Evolutionary conservation across 1,140 invertebrate genomes (phyloP).

Genomic region (Bombyx mandarina): DNA sequence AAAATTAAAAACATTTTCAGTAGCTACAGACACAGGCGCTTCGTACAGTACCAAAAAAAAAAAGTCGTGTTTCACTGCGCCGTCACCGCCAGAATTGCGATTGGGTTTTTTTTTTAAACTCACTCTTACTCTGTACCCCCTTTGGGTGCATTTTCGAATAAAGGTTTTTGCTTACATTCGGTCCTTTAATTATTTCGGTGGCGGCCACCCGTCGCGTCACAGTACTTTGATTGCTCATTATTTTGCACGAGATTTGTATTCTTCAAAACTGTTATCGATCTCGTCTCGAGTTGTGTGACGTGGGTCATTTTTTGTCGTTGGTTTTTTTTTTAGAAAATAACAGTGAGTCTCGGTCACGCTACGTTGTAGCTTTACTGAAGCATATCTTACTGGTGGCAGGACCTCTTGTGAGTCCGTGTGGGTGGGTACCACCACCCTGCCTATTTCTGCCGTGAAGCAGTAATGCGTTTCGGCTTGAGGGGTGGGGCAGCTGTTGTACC

Average conservation of each 20-base stretch:
- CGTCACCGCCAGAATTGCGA: conserved; percentile 58
- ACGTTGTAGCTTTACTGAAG: too few species aligned
- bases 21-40: conserved; percentile 5
- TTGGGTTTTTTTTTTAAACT: conserved; percentile 16
- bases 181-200: conserved; percentile 56
- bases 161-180: conserved; percentile 46
- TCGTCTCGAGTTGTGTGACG: too few species aligned
- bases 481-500: too few species aligned
- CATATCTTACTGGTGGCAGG: too few species aligned
- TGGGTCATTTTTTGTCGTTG: too few species aligned
- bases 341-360: too few species aligned
- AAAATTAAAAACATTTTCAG: background rate
- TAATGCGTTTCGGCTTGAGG: too few species aligned
- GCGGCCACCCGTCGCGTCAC: conserved; percentile 45
- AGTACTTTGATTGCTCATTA: conserved; percentile 46
- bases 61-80: conserved; percentile 51
- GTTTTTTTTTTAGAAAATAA: too few species aligned
- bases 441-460: too few species aligned
- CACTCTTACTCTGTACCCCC: conserved; percentile 41
- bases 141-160: conserved; percentile 28
- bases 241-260: conserved; percentile 24
- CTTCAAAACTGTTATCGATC: too few species aligned
- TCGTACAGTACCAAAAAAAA: conserved; percentile 39
- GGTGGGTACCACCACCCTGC: too few species aligned
- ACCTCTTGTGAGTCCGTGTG: too few species aligned